Evolutionary conservation across 2,113 vertebrate genomes (phyloP).

Genomic region (Dasyprocta punctata): DNA sequence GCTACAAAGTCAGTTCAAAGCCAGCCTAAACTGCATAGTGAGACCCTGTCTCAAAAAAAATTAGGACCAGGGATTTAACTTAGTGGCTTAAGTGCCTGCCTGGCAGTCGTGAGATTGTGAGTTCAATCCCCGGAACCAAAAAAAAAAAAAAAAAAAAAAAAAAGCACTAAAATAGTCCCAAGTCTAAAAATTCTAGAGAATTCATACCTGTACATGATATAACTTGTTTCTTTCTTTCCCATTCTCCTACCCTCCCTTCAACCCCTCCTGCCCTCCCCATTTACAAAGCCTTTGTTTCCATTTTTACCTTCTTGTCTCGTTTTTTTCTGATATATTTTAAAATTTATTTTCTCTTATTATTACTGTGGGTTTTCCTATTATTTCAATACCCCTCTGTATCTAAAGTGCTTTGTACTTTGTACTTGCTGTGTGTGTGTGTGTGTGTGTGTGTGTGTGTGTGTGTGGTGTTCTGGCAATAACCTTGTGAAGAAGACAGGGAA

Average conservation of each 20-base stretch:
- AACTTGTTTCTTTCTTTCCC: not conserved
- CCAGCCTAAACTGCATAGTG: too few relatives aligned
- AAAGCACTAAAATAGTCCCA: not conserved
- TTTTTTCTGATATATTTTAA: not conserved
- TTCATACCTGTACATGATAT: not conserved
- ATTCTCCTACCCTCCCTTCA: not conserved
- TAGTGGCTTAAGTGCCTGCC: too few relatives aligned
- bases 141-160: too few relatives aligned
- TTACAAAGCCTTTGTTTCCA: not conserved
- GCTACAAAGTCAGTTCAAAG: too few relatives aligned
- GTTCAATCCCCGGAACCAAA: too few relatives aligned
- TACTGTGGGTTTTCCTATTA: conserved; percentile 20
- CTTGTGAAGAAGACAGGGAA: not conserved
- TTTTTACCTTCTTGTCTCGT: not conserved
- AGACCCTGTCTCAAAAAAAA: too few relatives aligned
- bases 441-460: not conserved
- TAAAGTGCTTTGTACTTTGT: not conserved
- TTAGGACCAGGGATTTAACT: too few relatives aligned
- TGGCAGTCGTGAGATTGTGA: too few relatives aligned
- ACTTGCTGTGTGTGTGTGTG: not conserved
- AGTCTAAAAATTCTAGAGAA: not conserved
- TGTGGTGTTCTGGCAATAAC: not conserved
- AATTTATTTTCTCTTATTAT: conserved; percentile 34
- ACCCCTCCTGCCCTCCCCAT: not conserved
- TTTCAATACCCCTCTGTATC: not conserved